phyloP scores from a whole-genome alignment of 37 sponge, comb jelly and placozoan genomes.

The Haliclona indistincta region DNA sequence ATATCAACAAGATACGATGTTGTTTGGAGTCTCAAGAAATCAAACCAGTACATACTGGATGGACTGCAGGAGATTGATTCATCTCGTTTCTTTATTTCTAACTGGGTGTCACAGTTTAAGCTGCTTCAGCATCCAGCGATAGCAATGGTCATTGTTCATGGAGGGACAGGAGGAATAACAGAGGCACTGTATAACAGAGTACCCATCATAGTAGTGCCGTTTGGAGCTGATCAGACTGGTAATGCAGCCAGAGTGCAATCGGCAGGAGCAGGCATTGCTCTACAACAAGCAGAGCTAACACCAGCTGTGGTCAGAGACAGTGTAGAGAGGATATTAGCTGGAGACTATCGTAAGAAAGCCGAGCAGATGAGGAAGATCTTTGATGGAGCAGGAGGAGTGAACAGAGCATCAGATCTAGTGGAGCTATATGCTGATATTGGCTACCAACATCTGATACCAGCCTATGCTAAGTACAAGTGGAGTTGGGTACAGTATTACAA shows the following conservation, averaged over 20 bases:
- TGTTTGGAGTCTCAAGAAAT: constrained; percentile 51
- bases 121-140: constrained; percentile 43
- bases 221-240: constrained; percentile 27
- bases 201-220: constrained; percentile 45
- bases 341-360: constrained; percentile 8
- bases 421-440: constrained; percentile 62
- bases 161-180: constrained; percentile 55
- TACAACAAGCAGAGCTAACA: background rate
- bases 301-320: background rate
- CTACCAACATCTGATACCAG: constrained; percentile 63
- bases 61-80: constrained; percentile 15
- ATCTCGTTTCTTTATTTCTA: constrained; percentile 21
- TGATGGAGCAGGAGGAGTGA: constrained; percentile 41
- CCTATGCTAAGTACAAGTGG: constrained; percentile 62
- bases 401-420: constrained; percentile 57
- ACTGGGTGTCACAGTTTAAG: constrained; percentile 65
- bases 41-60: constrained; percentile 36
- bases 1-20: constrained; percentile 20
- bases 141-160: constrained; percentile 51
- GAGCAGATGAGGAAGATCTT: constrained; percentile 25
- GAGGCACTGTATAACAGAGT: constrained; percentile 59
- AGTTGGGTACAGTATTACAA: constrained; percentile 70
- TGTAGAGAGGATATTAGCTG: background rate
- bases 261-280: constrained; percentile 1
- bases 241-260: constrained; percentile 32